Base-by-base conservation (phyloP, 1,140 invertebrate genomes). In the Maniola jurtina region DNA sequence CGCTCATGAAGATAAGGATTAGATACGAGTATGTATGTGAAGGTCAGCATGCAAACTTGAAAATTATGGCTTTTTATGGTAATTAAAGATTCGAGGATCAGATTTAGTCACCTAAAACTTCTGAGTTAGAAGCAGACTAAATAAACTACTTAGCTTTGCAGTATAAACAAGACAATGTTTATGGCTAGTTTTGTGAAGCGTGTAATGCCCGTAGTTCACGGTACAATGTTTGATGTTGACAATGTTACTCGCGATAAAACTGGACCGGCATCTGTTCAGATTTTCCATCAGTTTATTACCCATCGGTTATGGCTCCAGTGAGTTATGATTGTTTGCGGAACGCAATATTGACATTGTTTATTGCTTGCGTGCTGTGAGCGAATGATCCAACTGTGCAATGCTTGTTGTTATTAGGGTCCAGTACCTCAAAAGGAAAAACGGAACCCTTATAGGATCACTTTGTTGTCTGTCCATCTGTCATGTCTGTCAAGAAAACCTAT, bases 261-360 rank as follows among this genome's bases (percentile, higher is more conserved):
- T 63, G 33, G n/a, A 42, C 35, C 61, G 61, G 36, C 50, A 55
- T 63, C 61, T 56, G 42, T 57, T 47, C 58, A 57, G 50, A 47
- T 67, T 61, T 57, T 16, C 62, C 58, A 67, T 67, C 40, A 47
- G 59, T 67, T 67, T 67, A 67, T 67, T 67, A 56, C 59, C 62
- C 54, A 55, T 61, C 25, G 59, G 55, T 61, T 61, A 67, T 67
- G 65, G 54, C 42, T 34, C 2, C 35, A 48, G 11, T 67, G 65
- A 67, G 50, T 48, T 61, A 67, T 42, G 59, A 57, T 55, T 67
- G 59, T 62, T 67, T 61, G 64, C 42, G 38, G 58, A 47, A 52
- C 60, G 52, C 25, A 61, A 45, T 66, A 62, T 61, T 40, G 54
- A 56, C 40, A 57, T 57, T 64, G 62, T 64, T 47, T 64, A 64